Percentiles rank a stretch among this genome's conserved stretches.
Conservation (phyloP, 2,113 vertebrate species). For the Numenius arquata region DNA sequence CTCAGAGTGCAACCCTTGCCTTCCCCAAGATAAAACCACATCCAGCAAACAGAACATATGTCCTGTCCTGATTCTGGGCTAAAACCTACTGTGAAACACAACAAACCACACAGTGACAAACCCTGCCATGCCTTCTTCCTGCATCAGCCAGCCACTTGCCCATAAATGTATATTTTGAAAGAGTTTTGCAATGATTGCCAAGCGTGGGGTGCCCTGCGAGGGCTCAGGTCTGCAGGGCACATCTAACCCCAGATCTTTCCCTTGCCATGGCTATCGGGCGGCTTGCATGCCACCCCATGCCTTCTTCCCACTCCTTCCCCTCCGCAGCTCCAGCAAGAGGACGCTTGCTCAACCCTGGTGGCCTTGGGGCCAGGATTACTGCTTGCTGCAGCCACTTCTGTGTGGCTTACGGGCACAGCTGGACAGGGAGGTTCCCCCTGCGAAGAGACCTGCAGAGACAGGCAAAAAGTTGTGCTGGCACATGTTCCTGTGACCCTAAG, state of each 20-base stretch:
- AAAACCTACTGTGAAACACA: background rate
- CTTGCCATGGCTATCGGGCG: background rate
- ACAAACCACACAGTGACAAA: rapidly evolving
- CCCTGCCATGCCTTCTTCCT: background rate
- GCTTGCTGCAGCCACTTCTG: background rate
- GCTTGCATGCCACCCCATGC: rapidly evolving
- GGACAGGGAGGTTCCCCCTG: background rate
- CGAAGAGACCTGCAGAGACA: background rate
- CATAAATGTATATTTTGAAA: background rate
- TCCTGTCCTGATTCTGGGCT: background rate
- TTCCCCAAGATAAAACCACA: background rate
- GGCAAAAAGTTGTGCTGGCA: background rate
- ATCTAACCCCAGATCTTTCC: background rate
- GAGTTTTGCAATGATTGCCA: background rate
- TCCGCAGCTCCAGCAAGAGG: background rate
- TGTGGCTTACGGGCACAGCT: rapidly evolving
- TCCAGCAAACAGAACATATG: background rate
- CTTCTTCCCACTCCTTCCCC: background rate
- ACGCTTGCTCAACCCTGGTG: background rate
- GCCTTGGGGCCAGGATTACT: background rate
- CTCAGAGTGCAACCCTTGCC: rapidly evolving
- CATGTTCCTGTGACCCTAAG: background rate
- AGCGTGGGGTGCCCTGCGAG: background rate
- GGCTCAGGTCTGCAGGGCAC: background rate
- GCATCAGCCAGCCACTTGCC: background rate